phyloP scores from a whole-genome alignment of 2,113 vertebrate species.

The Grus americana region DNA sequence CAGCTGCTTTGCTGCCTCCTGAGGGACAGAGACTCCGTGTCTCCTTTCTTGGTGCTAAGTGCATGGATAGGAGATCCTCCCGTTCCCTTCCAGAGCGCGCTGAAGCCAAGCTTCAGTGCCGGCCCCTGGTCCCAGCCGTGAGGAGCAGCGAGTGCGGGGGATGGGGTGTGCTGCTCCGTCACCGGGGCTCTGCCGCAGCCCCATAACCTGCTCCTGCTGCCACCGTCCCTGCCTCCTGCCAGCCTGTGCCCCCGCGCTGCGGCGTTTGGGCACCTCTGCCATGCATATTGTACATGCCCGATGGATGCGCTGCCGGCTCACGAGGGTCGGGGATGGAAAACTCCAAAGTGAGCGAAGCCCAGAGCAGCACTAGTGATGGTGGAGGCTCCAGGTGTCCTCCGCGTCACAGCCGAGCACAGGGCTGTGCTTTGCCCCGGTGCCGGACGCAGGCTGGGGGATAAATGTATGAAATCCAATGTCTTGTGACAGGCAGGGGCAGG shows the following conservation, averaged over 20 bases:
- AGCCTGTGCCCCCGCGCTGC: too few species aligned
- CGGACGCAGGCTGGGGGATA: neutral
- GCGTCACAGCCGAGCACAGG: fast-evolving
- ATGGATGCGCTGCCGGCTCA: fast-evolving
- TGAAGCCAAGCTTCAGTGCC: too few species aligned
- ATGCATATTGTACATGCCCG: fast-evolving
- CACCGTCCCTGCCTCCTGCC: neutral
- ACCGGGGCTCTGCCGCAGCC: neutral
- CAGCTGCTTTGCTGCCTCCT: neutral
- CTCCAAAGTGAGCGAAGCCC: too few species aligned
- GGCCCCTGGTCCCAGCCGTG: fast-evolving
- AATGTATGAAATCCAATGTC: neutral
- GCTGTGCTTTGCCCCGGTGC: neutral
- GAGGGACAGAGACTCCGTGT: fast-evolving
- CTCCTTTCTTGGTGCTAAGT: neutral
- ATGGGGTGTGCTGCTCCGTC: neutral
- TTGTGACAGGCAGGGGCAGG: neutral
- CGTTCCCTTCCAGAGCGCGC: fast-evolving
- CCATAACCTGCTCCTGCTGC: neutral
- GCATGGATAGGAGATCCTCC: too few species aligned
- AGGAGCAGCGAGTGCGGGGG: neutral
- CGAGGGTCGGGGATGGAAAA: fast-evolving
- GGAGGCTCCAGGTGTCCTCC: neutral
- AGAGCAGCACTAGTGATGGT: neutral
- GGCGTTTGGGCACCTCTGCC: neutral